Evolutionary conservation across 2,113 vertebrate genomes (phyloP).

Genomic region (Crotalus viridis): DNA sequence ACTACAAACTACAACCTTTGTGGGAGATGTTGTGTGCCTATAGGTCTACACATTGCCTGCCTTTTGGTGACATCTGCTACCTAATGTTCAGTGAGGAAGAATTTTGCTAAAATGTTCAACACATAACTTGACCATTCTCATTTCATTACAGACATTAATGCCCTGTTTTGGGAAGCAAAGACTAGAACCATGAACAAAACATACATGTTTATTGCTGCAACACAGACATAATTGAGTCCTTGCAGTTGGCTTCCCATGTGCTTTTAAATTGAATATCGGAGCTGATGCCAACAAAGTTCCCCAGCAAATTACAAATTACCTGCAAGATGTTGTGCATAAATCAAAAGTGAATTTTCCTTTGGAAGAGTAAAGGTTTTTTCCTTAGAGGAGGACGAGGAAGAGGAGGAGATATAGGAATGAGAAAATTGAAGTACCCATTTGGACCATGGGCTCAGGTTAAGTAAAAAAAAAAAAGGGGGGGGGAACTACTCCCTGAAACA

Average conservation of each 20-base stretch:
- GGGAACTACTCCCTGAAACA: background rate
- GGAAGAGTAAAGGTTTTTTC: background rate
- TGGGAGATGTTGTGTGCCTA: background rate
- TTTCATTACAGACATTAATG: background rate
- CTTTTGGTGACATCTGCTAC: background rate
- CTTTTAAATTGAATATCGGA: background rate
- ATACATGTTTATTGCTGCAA: background rate
- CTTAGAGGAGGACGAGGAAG: background rate
- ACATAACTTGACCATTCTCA: background rate
- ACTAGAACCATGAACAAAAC: background rate
- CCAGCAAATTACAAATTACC: background rate
- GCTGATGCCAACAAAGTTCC: background rate
- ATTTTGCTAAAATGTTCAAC: background rate
- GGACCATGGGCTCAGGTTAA: background rate
- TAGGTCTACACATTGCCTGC: background rate
- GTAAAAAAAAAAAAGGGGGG: background rate
- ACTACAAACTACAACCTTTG: background rate
- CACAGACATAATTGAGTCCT: background rate
- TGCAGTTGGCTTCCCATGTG: background rate
- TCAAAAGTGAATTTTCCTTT: background rate
- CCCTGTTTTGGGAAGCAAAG: background rate
- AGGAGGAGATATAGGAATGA: background rate
- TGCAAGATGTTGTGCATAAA: background rate
- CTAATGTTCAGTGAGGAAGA: background rate
- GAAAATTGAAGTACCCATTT: background rate